phyloP scores from a whole-genome alignment of 2,113 vertebrate species.

The Tupaia chinensis region DNA sequence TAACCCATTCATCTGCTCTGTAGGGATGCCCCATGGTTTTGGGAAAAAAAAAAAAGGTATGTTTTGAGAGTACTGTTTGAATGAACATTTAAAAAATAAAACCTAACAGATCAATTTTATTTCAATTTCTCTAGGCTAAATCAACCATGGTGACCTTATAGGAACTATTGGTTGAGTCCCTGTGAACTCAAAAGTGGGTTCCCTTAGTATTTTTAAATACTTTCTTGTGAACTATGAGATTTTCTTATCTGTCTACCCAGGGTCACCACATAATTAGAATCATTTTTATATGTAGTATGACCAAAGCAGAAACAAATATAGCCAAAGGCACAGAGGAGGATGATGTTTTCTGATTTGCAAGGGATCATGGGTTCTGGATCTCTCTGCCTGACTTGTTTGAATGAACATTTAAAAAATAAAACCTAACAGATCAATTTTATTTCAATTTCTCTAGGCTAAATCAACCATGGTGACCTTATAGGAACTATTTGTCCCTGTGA shows the following conservation, averaged over 20 bases:
- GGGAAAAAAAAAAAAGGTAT: conserved; percentile 7
- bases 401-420: not conserved
- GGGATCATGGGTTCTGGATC: not conserved
- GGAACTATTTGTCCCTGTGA: not conserved
- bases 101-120: not conserved
- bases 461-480: not conserved
- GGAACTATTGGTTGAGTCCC: not conserved
- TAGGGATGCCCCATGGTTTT: not conserved
- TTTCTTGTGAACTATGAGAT: not conserved
- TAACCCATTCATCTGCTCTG: not conserved
- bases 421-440: not conserved
- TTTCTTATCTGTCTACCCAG: not conserved
- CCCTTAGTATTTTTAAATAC: not conserved
- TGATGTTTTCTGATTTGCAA: not conserved
- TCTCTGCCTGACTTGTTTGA: not conserved
- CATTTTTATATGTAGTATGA: not conserved
- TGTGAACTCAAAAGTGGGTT: not conserved
- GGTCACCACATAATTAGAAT: not conserved
- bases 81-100: too few relatives aligned
- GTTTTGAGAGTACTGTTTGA: not conserved
- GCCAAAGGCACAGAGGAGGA: not conserved
- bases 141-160: not conserved
- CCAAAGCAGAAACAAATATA: not conserved
- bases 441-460: conserved; percentile 12
- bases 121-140: conserved; percentile 12